phyloP scores from a whole-genome alignment of 2,113 vertebrate genomes.

The Plecturocebus donacophilus region DNA sequence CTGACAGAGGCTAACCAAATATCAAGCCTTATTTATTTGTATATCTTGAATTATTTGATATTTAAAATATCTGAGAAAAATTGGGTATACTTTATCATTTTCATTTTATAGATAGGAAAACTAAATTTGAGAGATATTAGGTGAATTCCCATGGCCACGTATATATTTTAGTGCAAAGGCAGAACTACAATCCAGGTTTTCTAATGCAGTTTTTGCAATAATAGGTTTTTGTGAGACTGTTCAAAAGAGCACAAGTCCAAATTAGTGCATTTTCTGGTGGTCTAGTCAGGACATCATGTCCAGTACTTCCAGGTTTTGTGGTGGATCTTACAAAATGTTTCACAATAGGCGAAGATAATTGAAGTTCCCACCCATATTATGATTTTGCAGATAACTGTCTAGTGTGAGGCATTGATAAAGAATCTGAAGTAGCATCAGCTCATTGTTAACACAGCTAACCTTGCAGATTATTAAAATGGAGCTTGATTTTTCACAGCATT shows the following conservation, averaged over 20 bases:
- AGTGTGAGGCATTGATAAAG: not conserved
- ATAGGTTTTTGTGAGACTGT: not conserved
- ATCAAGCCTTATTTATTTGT: not conserved
- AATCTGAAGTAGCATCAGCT: not conserved
- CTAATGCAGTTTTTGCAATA: not conserved
- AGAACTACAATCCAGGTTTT: not conserved
- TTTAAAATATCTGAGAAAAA: not conserved
- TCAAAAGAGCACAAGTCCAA: not conserved
- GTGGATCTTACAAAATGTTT: not conserved
- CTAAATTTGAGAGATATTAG: not conserved
- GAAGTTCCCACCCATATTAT: not conserved
- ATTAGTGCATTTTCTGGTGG: not conserved
- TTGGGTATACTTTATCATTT: not conserved
- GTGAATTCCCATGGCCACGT: not conserved
- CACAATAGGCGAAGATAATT: not conserved
- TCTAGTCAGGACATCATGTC: not conserved
- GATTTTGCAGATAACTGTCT: not conserved
- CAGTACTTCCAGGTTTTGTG: not conserved
- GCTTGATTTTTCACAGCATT: not conserved
- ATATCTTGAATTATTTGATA: not conserved
- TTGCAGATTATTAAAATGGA: not conserved
- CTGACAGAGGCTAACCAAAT: not conserved
- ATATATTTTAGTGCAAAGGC: not conserved
- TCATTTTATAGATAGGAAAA: not conserved
- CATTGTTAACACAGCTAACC: not conserved